These are phyloP conservation scores for Potamarius usumacintae DNA, from an alignment of 2,113 vertebrate genomes.

Conservation along the genomic window DNA sequence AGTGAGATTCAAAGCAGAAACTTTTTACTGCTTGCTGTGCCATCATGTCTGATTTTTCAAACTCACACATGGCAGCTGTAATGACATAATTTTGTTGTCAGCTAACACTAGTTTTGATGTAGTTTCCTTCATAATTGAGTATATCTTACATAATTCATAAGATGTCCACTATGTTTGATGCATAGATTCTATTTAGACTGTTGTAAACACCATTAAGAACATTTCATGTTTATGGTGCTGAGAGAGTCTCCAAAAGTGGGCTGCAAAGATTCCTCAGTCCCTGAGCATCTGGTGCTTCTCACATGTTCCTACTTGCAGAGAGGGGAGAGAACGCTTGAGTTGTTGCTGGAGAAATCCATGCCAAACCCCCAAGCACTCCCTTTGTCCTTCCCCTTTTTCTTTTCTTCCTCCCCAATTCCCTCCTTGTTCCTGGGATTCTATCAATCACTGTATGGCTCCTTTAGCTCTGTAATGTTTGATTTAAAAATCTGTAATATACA, in stretches of 20 bases:
- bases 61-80: not conserved
- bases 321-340: conserved; percentile 3
- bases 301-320: conserved; percentile 29
- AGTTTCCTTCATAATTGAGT: not conserved
- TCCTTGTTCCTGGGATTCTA: conserved; percentile 10
- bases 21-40: not conserved
- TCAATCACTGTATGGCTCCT: not conserved
- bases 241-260: not conserved
- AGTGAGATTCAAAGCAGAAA: not conserved
- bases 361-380: conserved; percentile 6
- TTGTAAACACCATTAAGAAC: not conserved
- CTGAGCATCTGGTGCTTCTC: conserved; percentile 29
- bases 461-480: not conserved
- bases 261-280: conserved; percentile 27
- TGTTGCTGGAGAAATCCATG: conserved; percentile 23
- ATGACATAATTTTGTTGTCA: not conserved
- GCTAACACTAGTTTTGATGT: not conserved
- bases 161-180: not conserved
- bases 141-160: not conserved
- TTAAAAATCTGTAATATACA: not conserved
- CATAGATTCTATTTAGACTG: not conserved
- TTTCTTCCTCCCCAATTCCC: conserved; percentile 4
- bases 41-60: not conserved
- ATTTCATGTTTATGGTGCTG: not conserved
- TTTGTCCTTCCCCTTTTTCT: not conserved